phyloP scores from a whole-genome alignment of 2,888 invertebrate species.

The Schizaphis graminum region DNA sequence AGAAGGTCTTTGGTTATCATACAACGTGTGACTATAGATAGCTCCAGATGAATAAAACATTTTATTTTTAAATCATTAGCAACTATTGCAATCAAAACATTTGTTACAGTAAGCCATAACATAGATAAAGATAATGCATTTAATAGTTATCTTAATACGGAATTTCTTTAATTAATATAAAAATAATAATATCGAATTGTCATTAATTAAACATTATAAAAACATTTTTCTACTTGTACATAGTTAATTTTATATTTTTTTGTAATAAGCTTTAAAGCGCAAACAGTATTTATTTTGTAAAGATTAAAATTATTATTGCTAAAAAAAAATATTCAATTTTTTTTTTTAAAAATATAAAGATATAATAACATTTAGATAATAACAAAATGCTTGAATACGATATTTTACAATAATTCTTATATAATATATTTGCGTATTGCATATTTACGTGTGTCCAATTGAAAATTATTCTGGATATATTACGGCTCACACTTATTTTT shows the following conservation, averaged over 20 bases:
- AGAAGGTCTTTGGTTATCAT: neutral
- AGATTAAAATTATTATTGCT: neutral
- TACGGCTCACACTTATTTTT: too few relatives aligned
- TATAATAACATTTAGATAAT: neutral
- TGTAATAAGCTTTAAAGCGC: neutral
- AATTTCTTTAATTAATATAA: neutral
- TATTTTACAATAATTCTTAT: neutral
- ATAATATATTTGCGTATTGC: neutral
- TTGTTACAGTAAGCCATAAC: neutral
- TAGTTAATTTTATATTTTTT: neutral
- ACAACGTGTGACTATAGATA: neutral
- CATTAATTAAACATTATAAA: neutral
- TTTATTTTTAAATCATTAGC: slow-evolving; percentile 1
- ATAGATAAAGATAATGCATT: neutral
- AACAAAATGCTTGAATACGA: neutral
- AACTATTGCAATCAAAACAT: neutral
- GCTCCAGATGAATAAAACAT: neutral
- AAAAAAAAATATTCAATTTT: neutral
- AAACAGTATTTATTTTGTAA: neutral
- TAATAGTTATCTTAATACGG: neutral
- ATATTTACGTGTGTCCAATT: neutral
- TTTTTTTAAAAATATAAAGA: neutral
- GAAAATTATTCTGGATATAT: neutral
- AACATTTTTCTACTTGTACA: neutral
- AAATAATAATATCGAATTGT: neutral